A percentile compares a stretch with the other conserved stretches of the same genome.
phyloP scores from a whole-genome alignment of 2,113 vertebrate genomes.

The Macquaria ambigua region DNA sequence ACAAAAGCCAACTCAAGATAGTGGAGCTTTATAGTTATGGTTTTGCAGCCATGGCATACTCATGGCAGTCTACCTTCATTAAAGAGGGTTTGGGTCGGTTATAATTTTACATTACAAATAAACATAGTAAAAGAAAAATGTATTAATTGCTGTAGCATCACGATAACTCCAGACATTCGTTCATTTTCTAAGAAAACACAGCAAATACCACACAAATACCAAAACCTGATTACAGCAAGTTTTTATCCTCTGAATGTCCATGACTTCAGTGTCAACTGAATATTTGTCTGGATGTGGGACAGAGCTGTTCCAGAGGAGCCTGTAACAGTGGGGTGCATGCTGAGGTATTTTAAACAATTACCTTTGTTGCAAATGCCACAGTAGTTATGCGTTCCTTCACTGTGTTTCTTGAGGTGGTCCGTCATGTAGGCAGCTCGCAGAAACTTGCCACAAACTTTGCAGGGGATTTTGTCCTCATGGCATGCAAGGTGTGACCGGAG shows the following conservation, averaged over 20 bases:
- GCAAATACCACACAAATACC: conserved; percentile 4
- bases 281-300: neutral
- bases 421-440: conserved; percentile 98
- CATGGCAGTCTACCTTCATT: neutral
- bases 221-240: neutral
- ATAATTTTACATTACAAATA: neutral
- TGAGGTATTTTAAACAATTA: conserved; percentile 77
- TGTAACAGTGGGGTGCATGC: neutral
- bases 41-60: neutral
- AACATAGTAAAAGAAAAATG: neutral
- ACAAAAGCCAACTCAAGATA: neutral
- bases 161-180: neutral
- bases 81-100: neutral
- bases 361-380: conserved; percentile 99
- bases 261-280: neutral
- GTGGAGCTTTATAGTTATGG: neutral
- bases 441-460: conserved; percentile 99
- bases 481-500: conserved; percentile 98
- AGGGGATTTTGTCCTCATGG: conserved; percentile 99
- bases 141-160: neutral
- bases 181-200: neutral
- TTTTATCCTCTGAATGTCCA: neutral
- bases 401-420: conserved; percentile 99
- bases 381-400: conserved; percentile 98
- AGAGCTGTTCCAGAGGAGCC: neutral